These are phyloP conservation scores for Stenchaetothrips biformis DNA, from an alignment of 2,888 invertebrate species.

Conservation along the genomic window DNA sequence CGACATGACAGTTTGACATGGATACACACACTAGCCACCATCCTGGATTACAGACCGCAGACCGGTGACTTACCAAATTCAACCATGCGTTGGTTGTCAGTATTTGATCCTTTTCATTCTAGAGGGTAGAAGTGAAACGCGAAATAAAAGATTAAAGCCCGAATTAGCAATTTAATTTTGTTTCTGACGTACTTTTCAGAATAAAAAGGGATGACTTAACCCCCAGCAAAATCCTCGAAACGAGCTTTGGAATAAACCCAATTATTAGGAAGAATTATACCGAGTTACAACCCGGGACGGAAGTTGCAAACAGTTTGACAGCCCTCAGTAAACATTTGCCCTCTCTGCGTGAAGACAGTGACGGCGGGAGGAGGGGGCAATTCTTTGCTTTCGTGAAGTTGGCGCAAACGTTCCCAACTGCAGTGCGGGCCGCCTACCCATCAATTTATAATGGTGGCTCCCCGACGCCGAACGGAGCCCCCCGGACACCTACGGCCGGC, in stretches of 20 bases:
- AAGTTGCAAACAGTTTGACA: not conserved
- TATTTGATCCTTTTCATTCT: conserved; percentile 92
- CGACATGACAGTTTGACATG: conserved; percentile 19
- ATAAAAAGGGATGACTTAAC: no score
- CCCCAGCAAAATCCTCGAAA: no score
- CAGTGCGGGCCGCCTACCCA: not conserved
- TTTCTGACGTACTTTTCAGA: not conserved
- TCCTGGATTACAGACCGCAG: not conserved
- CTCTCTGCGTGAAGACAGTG: not conserved
- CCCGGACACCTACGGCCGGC: not conserved
- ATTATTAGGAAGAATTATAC: not conserved
- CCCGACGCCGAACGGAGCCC: not conserved
- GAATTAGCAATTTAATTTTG: conserved; percentile 19
- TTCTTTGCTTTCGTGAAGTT: not conserved
- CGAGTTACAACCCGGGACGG: not conserved
- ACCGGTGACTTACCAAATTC: conserved; percentile 51
- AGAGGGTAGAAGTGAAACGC: conserved; percentile 61
- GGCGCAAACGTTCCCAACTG: not conserved
- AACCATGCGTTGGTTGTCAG: conserved; percentile 58
- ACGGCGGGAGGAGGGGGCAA: not conserved
- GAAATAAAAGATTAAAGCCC: conserved; percentile 45
- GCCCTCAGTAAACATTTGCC: not conserved
- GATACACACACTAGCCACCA: conserved; percentile 22
- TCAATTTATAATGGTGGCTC: conserved; percentile 29
- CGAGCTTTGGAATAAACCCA: no score